These are phyloP conservation scores for Ginglymostoma cirratum DNA, from an alignment of 2,113 vertebrate genomes.

Conservation along the genomic window DNA sequence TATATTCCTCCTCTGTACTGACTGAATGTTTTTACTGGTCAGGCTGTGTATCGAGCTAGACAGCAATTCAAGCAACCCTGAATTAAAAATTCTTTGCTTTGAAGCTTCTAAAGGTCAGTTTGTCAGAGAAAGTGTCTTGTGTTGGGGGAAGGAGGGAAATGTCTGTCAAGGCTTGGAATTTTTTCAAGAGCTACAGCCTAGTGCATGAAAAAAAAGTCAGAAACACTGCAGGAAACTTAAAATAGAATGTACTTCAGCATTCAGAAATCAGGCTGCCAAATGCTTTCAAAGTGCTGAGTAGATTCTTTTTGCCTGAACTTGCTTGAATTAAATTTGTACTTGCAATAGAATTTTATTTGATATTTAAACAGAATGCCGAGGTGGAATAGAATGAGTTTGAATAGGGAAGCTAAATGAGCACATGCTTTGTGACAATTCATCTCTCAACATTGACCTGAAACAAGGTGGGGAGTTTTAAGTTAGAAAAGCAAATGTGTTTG, in stretches of 20 bases:
- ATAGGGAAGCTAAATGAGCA: neutral
- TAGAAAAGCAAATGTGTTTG: neutral
- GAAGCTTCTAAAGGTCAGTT: neutral
- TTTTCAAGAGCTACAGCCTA: neutral
- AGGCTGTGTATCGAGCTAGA: neutral
- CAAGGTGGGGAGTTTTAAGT: neutral
- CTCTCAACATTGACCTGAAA: neutral
- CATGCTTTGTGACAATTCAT: no score
- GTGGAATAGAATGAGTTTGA: neutral
- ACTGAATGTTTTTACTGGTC: neutral
- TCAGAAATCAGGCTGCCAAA: neutral
- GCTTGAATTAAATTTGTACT: neutral
- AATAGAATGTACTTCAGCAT: neutral
- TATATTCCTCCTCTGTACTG: neutral
- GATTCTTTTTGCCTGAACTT: neutral
- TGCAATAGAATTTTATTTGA: neutral
- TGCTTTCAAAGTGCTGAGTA: conserved; percentile 8
- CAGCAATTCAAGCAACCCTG: neutral
- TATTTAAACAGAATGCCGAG: neutral
- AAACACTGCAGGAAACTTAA: conserved; percentile 30
- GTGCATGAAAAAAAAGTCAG: neutral
- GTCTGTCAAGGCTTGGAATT: neutral
- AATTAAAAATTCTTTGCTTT: neutral
- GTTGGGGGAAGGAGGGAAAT: neutral
- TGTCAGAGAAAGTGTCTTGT: neutral